Conservation (phyloP, 2,113 vertebrate species). For the Chitala chitala region DNA sequence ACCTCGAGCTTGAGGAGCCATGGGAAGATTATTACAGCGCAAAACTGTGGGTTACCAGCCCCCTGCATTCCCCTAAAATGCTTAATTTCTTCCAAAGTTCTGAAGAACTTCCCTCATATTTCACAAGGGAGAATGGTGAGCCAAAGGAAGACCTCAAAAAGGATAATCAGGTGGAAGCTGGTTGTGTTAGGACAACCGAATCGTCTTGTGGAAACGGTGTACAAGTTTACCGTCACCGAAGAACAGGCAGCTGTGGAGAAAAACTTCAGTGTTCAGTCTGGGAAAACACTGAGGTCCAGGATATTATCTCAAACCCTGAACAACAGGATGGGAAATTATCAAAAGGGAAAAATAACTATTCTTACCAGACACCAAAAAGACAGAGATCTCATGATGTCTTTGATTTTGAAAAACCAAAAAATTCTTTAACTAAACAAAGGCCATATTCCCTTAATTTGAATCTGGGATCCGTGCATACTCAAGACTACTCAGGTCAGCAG, state of each 20-base stretch:
- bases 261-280: slow-evolving; percentile 28
- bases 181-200: slow-evolving; percentile 28
- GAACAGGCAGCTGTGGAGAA: slow-evolving; percentile 39
- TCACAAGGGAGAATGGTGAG: slow-evolving; percentile 26
- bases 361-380: slow-evolving; percentile 54
- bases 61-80: slow-evolving; percentile 84
- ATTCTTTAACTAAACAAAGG: slow-evolving; percentile 45
- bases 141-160: slow-evolving; percentile 3
- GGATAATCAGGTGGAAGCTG: slow-evolving; percentile 20
- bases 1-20: slow-evolving; percentile 82
- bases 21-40: slow-evolving; percentile 76
- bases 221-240: slow-evolving; percentile 31
- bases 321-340: slow-evolving; percentile 36
- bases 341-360: slow-evolving; percentile 46
- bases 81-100: slow-evolving; percentile 64
- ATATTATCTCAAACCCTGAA: slow-evolving; percentile 36
- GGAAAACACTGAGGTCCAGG: slow-evolving; percentile 26
- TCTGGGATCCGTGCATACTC: slow-evolving; percentile 53
- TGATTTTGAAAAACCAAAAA: slow-evolving; percentile 46
- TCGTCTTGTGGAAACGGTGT: slow-evolving; percentile 31
- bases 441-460: slow-evolving; percentile 67
- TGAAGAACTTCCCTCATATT: slow-evolving; percentile 36
- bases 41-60: slow-evolving; percentile 93
- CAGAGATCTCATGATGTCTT: slow-evolving; percentile 57
- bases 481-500: slow-evolving; percentile 64